Conservation (phyloP, 2,113 vertebrate genomes). For the Hippocampus mohnikei region DNA sequence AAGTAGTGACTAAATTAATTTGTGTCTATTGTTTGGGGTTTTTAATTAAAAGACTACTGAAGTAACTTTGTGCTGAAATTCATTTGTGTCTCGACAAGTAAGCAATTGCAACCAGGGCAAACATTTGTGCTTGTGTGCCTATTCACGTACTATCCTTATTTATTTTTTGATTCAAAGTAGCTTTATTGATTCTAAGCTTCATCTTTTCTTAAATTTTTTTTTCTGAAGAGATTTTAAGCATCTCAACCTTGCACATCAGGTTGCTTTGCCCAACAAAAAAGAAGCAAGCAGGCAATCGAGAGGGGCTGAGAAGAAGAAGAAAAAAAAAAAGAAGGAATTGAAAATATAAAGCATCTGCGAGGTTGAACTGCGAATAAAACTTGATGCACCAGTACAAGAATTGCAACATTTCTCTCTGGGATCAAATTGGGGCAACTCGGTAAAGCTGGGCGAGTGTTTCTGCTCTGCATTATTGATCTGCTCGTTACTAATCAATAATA, state of each 20-base stretch:
- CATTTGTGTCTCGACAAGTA: neutral
- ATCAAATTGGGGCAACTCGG: slow-evolving; percentile 40
- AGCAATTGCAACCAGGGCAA: neutral
- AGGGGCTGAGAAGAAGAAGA: neutral
- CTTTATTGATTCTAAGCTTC: neutral
- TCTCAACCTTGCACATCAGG: neutral
- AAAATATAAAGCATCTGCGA: neutral
- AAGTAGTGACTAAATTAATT: neutral
- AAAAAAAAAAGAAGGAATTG: no score
- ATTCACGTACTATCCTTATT: no score
- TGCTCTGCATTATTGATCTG: slow-evolving; percentile 14
- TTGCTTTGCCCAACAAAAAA: neutral
- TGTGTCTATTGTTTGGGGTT: neutral
- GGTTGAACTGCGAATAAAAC: neutral
- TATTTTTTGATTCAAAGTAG: neutral
- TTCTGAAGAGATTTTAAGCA: neutral
- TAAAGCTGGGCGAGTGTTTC: slow-evolving; percentile 19
- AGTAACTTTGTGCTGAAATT: neutral
- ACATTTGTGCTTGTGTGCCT: neutral
- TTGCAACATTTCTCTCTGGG: slow-evolving; percentile 25
- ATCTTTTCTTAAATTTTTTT: neutral
- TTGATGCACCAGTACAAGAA: slow-evolving; percentile 31
- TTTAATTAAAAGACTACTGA: neutral
- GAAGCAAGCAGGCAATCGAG: neutral
- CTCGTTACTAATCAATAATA: slow-evolving; percentile 48